Percentiles rank a stretch among this genome's conserved stretches.
Conservation (phyloP, 2,113 vertebrate genomes). For the Ramphastos sulfuratus region DNA sequence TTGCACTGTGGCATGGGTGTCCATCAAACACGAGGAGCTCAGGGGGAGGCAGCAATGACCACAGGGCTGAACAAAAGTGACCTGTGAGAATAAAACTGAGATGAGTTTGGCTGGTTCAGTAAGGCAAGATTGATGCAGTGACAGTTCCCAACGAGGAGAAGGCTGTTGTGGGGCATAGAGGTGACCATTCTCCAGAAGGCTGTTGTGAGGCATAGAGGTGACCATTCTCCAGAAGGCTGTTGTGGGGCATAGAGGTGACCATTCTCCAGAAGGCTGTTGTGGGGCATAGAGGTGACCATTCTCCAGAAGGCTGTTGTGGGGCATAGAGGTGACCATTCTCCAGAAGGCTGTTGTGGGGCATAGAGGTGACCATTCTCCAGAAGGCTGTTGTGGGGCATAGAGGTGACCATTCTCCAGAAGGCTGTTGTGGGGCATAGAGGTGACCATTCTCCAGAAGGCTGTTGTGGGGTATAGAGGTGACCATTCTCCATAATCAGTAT, state of each 20-base stretch:
- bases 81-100: not conserved
- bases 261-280: not conserved
- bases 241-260: rapidly evolving
- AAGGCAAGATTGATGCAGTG: not conserved
- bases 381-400: rapidly evolving
- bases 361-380: rapidly evolving
- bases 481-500: rapidly evolving
- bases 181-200: rapidly evolving
- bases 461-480: rapidly evolving
- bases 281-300: rapidly evolving
- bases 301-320: not conserved
- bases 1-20: not conserved
- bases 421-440: rapidly evolving
- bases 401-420: not conserved
- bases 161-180: rapidly evolving
- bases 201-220: rapidly evolving
- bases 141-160: not conserved
- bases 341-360: rapidly evolving
- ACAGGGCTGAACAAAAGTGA: not conserved
- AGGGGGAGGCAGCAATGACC: not conserved
- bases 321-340: rapidly evolving
- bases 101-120: not conserved
- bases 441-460: rapidly evolving
- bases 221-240: not conserved
- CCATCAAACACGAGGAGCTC: not conserved